Evolutionary conservation across 2,888 invertebrate species (phyloP).

Genomic region (Plutella xylostella): DNA sequence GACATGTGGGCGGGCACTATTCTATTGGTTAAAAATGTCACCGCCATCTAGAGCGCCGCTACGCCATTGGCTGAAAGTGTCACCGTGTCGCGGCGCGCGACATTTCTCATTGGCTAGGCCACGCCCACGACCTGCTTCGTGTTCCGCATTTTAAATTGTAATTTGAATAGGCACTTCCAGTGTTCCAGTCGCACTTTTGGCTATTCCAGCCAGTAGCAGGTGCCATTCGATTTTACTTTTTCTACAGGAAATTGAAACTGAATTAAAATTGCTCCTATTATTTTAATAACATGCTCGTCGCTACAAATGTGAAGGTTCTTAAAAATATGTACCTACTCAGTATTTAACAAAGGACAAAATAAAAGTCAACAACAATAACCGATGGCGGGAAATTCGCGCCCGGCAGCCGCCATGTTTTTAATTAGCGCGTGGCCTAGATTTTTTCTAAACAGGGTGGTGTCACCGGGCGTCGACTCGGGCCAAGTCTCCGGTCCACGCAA

Average conservation of each 20-base stretch:
- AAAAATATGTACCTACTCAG: too few relatives aligned
- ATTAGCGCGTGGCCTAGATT: background rate
- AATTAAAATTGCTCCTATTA: background rate
- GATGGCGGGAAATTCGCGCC: too few relatives aligned
- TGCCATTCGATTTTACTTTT: background rate
- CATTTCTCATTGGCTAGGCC: slow-evolving; percentile 48
- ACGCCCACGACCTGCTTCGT: slow-evolving; percentile 34
- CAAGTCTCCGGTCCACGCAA: slow-evolving; percentile 27
- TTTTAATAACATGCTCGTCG: background rate
- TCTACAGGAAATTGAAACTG: background rate
- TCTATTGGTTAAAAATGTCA: slow-evolving; percentile 54
- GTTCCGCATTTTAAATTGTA: slow-evolving; percentile 22
- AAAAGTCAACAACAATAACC: too few relatives aligned
- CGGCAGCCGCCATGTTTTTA: too few relatives aligned
- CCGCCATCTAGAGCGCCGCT: slow-evolving; percentile 34
- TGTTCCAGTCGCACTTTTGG: too few relatives aligned
- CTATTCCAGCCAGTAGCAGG: too few relatives aligned
- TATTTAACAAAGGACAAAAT: too few relatives aligned
- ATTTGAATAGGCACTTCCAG: background rate
- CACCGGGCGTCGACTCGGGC: slow-evolving; percentile 33
- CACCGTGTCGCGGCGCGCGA: slow-evolving; percentile 60
- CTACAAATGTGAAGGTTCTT: too few relatives aligned
- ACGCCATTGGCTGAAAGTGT: slow-evolving; percentile 55
- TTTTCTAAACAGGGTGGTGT: slow-evolving; percentile 1
- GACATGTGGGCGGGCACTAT: slow-evolving; percentile 41